Percentiles rank a stretch among this genome's conserved stretches.
Conservation (phyloP, 1,140 invertebrate genomes). For the Drosophila rhopaloa region DNA sequence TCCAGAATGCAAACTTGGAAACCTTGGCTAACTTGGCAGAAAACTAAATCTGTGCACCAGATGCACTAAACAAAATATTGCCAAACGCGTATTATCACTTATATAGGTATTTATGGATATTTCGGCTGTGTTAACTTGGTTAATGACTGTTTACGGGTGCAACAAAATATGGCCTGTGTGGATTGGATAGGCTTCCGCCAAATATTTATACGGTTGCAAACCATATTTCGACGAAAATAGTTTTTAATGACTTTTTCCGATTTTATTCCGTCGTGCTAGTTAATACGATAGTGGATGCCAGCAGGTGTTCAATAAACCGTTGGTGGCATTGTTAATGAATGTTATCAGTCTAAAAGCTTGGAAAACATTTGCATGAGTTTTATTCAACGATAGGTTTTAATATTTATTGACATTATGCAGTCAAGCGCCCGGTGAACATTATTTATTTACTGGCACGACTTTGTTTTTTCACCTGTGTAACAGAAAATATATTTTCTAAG, state of each 20-base stretch:
- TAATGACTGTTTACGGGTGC: slow-evolving; percentile 27
- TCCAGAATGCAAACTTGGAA: slow-evolving; percentile 12
- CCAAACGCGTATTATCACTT: slow-evolving; percentile 20
- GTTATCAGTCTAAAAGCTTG: slow-evolving; percentile 12
- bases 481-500: neutral
- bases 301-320: slow-evolving; percentile 1
- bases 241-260: neutral
- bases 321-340: slow-evolving; percentile 19
- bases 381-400: slow-evolving; percentile 3
- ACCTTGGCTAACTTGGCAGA: slow-evolving; percentile 42
- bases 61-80: slow-evolving; percentile 29
- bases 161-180: slow-evolving; percentile 1
- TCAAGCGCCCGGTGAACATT: slow-evolving; percentile 4
- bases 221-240: slow-evolving; percentile 17
- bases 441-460: slow-evolving; percentile 33
- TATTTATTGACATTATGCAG: slow-evolving; percentile 33
- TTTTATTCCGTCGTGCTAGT: neutral
- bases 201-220: slow-evolving; percentile 3
- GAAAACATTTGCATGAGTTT: slow-evolving; percentile 6
- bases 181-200: slow-evolving; percentile 7
- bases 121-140: too few species aligned
- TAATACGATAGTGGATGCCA: slow-evolving; percentile 6
- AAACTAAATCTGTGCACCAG: slow-evolving; percentile 43
- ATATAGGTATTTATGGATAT: slow-evolving; percentile 18
- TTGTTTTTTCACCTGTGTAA: slow-evolving; percentile 11